Evolutionary conservation across 1,140 invertebrate species (phyloP).

Genomic region (Papilio glaucus): DNA sequence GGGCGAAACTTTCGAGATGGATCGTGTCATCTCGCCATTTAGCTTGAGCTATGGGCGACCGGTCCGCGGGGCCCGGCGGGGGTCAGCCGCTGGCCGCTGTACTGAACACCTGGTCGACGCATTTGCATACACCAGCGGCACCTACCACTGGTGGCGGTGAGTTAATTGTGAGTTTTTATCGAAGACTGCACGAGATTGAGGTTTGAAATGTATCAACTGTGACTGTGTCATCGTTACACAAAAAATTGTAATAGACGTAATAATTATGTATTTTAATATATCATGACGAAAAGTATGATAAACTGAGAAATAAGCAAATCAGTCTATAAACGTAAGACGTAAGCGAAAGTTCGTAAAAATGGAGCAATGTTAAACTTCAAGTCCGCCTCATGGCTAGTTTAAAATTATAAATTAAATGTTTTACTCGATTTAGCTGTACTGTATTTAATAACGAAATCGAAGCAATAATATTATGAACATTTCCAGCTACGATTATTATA

Average conservation of each 20-base stretch:
- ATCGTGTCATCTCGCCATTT: constrained; percentile 40
- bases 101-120: constrained; percentile 49
- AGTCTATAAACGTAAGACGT: no score
- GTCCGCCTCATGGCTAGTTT: no score
- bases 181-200: neutral
- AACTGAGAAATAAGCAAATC: no score
- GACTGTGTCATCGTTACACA: no score
- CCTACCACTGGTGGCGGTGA: constrained; percentile 32
- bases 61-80: constrained; percentile 46
- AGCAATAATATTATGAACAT: neutral
- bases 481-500: neutral
- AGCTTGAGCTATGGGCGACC: constrained; percentile 45
- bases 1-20: constrained; percentile 34
- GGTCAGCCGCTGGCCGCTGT: constrained; percentile 45
- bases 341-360: no score
- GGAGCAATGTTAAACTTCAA: no score
- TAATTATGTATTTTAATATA: no score
- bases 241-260: no score
- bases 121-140: constrained; percentile 46
- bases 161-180: neutral
- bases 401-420: neutral
- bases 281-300: no score
- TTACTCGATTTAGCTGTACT: no score
- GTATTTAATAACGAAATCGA: neutral
- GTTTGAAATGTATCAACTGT: no score